Evolutionary conservation across 2,888 invertebrate genomes (phyloP), one percentile per base, ranked within the genome.

Genomic region (Cyclophora albipunctata): DNA sequence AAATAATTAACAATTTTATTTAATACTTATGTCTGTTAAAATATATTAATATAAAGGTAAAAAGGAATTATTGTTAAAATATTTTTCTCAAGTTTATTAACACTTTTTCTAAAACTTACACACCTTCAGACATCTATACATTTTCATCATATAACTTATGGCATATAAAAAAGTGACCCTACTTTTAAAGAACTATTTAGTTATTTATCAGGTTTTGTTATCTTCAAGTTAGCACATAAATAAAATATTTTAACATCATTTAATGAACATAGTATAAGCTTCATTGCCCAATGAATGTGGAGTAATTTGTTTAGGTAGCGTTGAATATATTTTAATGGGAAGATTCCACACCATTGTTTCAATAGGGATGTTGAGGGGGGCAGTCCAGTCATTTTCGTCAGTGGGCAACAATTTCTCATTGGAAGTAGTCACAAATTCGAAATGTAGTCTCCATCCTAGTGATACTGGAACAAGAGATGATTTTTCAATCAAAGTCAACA

Each of bases 331-430:
- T 71, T 95, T 96, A 49, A 99, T 94, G 0, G 98, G 98, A 49
- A 99, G 90, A 84, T 98, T 97, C 99, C 99, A 99, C 7, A 98
- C 94, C 97, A 99, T 98, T 0, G 99, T 99, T 84, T 99, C 98
- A 52, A 99, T 98, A 6, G 96, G 93, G 37, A 98, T 90, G 59
- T 93, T 93, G 2, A 93, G 86, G 0, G 98, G 98, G 0, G 96
- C 98, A 66, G 93, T 93, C 94, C 98, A 96, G 41, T 90, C 91
- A 34, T 90, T 86, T 34, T 91, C 89, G 52, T 90, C 90, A 45
- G 75, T 70, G 3, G 91, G 90, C 54, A 91, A 85, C 47, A 93
- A 85, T 49, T 91, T 90, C 67, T 93, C 93, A 75, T 91, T 90
- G 4, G 37, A 37, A 54, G 94, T 94, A 0, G 96, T 97, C 0